A percentile compares a stretch with the other conserved stretches of the same genome.
Evolutionary conservation across 2,888 invertebrate species (phyloP).

Genomic region (Synergus japonicus): DNA sequence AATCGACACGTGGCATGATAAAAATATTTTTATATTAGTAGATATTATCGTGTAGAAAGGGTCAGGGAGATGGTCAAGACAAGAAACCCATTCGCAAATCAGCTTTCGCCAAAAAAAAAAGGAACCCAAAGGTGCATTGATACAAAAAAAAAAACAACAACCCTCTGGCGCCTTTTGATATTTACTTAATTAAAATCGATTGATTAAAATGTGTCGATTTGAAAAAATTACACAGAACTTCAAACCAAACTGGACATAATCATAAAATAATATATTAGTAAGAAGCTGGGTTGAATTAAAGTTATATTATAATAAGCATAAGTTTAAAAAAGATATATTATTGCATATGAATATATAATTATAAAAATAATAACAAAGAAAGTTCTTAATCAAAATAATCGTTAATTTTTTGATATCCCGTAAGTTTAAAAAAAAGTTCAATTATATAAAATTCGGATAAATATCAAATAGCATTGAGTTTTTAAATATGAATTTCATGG

Average conservation of each 20-base stretch:
- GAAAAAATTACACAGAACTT: slow-evolving; percentile 1
- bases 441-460: neutral
- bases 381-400: neutral
- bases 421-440: neutral
- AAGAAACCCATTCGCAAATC: slow-evolving; percentile 61
- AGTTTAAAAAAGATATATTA: neutral
- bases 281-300: slow-evolving; percentile 13
- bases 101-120: slow-evolving; percentile 58
- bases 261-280: slow-evolving; percentile 21
- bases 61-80: slow-evolving; percentile 59
- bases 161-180: slow-evolving; percentile 51
- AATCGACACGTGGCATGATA: slow-evolving; percentile 5
- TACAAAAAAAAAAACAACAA: slow-evolving; percentile 62
- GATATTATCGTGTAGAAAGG: slow-evolving; percentile 18
- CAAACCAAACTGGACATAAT: slow-evolving; percentile 13
- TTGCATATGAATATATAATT: neutral
- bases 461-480: slow-evolving; percentile 25
- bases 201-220: neutral
- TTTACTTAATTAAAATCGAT: slow-evolving; percentile 15
- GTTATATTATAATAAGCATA: slow-evolving; percentile 10
- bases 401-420: neutral
- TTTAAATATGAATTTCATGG: slow-evolving; percentile 40
- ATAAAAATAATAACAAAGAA: neutral
- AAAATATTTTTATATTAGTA: slow-evolving; percentile 22
- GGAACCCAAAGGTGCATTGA: slow-evolving; percentile 76